Conservation (phyloP, 2,797 vertebrate genomes). For the Coilia nasus region DNA sequence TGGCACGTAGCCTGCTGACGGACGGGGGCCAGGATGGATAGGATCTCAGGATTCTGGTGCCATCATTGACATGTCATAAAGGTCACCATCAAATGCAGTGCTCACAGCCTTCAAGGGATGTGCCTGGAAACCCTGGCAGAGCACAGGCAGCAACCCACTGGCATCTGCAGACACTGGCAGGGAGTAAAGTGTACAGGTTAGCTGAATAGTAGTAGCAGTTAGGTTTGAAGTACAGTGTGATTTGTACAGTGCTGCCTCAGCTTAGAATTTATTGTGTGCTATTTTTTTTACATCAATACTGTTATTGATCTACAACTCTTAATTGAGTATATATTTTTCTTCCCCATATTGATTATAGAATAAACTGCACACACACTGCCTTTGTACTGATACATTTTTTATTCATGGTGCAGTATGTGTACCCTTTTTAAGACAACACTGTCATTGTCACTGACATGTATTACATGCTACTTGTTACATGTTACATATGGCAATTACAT, state of each 20-base stretch:
- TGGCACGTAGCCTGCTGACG: slow-evolving; percentile 17
- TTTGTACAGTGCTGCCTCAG: neutral
- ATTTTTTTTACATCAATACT: neutral
- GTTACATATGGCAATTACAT: no score
- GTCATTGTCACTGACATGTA: no score
- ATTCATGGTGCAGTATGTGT: neutral
- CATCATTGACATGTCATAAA: slow-evolving; percentile 17
- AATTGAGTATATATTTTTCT: neutral
- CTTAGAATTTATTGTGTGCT: neutral
- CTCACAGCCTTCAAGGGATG: neutral
- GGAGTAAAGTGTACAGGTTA: neutral
- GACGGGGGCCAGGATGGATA: slow-evolving; percentile 8
- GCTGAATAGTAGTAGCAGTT: neutral
- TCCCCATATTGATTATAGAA: neutral
- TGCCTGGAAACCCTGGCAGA: slow-evolving; percentile 5
- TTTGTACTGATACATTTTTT: neutral
- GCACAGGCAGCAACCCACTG: neutral
- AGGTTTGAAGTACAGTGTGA: neutral
- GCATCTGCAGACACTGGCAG: neutral
- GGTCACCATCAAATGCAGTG: slow-evolving; percentile 13
- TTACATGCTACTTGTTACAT: no score
- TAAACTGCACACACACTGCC: neutral
- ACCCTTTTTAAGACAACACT: no score
- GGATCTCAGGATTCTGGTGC: slow-evolving; percentile 1
- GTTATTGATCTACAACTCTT: neutral